These are phyloP conservation scores for Phania funesta DNA, from an alignment of 2,888 invertebrate species.

Conservation along the genomic window DNA sequence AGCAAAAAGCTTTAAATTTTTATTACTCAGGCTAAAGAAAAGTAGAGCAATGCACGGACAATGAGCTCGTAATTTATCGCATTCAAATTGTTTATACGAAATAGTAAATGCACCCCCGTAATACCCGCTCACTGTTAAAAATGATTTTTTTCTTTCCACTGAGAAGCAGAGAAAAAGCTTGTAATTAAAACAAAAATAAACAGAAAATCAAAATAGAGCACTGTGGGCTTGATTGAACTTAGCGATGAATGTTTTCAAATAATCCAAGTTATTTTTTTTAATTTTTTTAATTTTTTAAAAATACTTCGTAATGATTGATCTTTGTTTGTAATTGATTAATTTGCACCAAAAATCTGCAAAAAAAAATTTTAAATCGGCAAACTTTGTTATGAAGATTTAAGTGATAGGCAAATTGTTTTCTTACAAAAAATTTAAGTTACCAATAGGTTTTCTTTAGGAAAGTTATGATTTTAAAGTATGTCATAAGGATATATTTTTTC, in stretches of 20 bases:
- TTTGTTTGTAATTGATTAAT: too few relatives aligned
- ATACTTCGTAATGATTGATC: too few relatives aligned
- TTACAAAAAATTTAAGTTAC: neutral
- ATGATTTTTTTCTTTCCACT: neutral
- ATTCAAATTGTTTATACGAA: slow-evolving; percentile 27
- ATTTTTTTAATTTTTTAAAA: too few relatives aligned
- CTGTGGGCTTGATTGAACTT: neutral
- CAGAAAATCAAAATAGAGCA: neutral
- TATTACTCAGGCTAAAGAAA: neutral
- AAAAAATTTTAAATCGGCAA: neutral
- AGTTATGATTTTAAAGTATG: too few relatives aligned
- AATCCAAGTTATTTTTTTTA: too few relatives aligned
- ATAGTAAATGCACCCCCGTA: slow-evolving; percentile 1
- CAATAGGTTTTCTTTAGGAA: neutral
- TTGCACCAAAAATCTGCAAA: too few relatives aligned
- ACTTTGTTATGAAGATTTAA: too few relatives aligned
- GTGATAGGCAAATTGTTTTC: too few relatives aligned
- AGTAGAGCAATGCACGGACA: slow-evolving; percentile 52
- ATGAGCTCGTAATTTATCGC: slow-evolving; percentile 52
- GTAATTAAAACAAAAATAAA: neutral
- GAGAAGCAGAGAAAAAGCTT: neutral
- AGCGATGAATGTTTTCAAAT: neutral
- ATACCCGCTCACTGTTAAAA: neutral
- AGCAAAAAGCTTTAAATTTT: slow-evolving; percentile 41
- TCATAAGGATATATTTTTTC: neutral